phyloP scores from a whole-genome alignment of 2,113 vertebrate genomes.

The Semnopithecus entellus region DNA sequence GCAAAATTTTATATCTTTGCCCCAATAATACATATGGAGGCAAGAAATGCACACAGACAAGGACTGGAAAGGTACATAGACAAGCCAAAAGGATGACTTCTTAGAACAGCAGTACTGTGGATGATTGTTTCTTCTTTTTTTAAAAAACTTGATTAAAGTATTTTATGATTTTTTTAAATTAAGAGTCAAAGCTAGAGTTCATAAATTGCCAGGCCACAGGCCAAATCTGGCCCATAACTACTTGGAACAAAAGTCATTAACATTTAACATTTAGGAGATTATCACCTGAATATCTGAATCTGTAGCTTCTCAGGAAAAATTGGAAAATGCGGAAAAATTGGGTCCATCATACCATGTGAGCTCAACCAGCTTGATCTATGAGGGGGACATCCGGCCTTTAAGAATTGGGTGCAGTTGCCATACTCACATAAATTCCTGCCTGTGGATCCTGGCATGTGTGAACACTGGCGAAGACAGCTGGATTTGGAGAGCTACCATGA shows the following conservation, averaged over 20 bases:
- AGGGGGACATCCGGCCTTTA: not conserved
- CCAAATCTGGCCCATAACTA: not conserved
- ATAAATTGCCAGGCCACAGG: not conserved
- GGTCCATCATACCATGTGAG: not conserved
- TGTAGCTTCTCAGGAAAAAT: slow-evolving; percentile 1
- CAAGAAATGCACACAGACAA: not conserved
- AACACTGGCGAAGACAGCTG: not conserved
- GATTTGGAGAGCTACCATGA: not conserved
- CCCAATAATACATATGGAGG: not conserved
- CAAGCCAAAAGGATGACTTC: not conserved
- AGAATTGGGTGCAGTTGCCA: not conserved
- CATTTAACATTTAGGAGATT: not conserved
- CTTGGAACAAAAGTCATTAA: slow-evolving; percentile 15
- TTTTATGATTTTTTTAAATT: not conserved
- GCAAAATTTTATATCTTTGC: not conserved
- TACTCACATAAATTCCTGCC: no score
- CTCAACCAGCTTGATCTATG: not conserved
- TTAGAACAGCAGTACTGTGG: not conserved
- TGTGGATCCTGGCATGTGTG: not conserved
- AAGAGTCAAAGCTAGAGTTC: not conserved
- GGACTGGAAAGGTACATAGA: not conserved
- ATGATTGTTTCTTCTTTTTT: not conserved
- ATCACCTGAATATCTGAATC: not conserved
- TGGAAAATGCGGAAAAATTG: not conserved
- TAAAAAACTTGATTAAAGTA: not conserved